Evolutionary conservation across 2,113 vertebrate genomes (phyloP).

Genomic region (Theristicus caerulescens): DNA sequence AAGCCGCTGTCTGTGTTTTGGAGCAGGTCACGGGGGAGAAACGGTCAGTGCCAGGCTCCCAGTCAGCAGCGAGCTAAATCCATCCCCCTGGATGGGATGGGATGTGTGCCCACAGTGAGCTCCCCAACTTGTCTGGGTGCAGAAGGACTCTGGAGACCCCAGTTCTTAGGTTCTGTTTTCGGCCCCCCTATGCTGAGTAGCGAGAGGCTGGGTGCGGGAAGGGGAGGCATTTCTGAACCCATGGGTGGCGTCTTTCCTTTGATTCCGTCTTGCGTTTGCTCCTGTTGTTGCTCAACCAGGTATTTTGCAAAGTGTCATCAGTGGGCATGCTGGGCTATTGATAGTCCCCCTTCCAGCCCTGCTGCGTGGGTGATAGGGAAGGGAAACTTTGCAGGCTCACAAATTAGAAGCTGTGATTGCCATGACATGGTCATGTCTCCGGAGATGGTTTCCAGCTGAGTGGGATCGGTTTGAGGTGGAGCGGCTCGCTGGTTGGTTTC

Average conservation of each 20-base stretch:
- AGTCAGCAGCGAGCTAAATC: fast-evolving
- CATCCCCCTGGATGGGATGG: background rate
- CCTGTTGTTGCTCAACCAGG: fast-evolving
- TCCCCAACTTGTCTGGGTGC: background rate
- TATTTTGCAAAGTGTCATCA: background rate
- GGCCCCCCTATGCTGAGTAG: background rate
- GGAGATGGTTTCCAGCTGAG: background rate
- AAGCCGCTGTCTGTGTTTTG: fast-evolving
- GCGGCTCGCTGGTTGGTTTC: background rate
- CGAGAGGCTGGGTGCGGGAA: background rate
- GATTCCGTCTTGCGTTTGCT: fast-evolving
- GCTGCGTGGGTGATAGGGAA: background rate
- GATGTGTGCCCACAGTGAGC: background rate
- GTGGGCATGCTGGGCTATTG: background rate
- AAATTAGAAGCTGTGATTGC: background rate
- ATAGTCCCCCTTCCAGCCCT: background rate
- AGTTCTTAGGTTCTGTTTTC: background rate
- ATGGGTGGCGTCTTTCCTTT: fast-evolving
- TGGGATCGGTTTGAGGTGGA: fast-evolving
- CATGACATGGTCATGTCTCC: background rate
- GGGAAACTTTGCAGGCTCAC: background rate
- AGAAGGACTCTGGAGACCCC: background rate
- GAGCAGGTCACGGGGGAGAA: background rate
- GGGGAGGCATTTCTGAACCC: background rate
- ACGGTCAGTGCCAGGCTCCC: fast-evolving